phyloP scores from a whole-genome alignment of 2,113 vertebrate species.

The Turdus rufiventris region DNA sequence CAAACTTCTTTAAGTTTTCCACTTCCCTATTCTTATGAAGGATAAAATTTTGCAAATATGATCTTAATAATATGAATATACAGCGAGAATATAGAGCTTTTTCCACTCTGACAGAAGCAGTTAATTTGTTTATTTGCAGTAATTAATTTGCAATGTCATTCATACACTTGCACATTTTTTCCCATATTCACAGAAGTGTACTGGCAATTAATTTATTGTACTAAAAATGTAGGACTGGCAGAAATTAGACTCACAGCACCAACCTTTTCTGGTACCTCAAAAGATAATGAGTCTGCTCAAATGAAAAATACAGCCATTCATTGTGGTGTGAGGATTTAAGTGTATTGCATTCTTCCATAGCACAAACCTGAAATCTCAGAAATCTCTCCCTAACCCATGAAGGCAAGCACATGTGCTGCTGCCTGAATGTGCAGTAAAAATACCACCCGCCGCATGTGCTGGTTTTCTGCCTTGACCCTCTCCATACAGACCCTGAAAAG shows the following conservation, averaged over 20 bases:
- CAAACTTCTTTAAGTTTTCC: not conserved
- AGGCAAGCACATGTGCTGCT: accelerated
- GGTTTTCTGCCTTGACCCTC: not conserved
- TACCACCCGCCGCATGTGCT: accelerated
- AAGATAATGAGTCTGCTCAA: not conserved
- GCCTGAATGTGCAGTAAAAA: not conserved
- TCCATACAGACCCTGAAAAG: accelerated
- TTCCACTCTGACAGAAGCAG: not conserved
- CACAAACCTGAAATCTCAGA: not conserved
- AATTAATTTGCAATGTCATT: not conserved
- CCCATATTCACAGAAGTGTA: not conserved
- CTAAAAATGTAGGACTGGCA: not conserved
- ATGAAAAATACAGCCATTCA: not conserved
- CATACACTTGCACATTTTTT: not conserved
- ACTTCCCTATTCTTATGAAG: not conserved
- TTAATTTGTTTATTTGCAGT: not conserved
- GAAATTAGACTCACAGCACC: not conserved
- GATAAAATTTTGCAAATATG: not conserved
- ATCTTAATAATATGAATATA: not conserved
- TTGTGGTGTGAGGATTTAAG: not conserved
- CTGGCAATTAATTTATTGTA: not conserved
- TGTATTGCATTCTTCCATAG: not conserved
- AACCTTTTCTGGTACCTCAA: not conserved
- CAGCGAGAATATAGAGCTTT: not conserved
- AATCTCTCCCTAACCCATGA: not conserved